Percentiles rank a stretch among this genome's conserved stretches.
Conservation (phyloP, 2,113 vertebrate genomes). For the Anthoscopus minutus region DNA sequence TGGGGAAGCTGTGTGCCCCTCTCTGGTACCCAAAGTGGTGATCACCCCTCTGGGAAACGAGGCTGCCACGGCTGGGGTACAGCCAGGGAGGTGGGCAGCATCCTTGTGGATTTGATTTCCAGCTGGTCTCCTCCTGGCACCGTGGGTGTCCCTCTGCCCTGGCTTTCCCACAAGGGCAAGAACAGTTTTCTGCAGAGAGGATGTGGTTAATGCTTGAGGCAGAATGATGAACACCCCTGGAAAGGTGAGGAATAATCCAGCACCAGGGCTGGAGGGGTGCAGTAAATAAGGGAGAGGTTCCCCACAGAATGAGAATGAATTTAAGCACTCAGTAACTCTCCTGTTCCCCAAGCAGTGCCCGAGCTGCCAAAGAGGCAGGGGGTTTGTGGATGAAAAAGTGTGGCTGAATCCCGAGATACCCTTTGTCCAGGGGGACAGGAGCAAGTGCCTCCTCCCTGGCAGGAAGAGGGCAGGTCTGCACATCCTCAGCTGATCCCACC, state of each 20-base stretch:
- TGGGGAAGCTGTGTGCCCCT: background rate
- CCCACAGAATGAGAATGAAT: background rate
- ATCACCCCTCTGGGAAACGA: accelerated
- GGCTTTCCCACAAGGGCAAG: background rate
- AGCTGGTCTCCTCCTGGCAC: background rate
- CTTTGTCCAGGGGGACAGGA: background rate
- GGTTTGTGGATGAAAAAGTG: background rate
- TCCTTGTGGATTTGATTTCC: accelerated
- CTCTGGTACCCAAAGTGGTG: background rate
- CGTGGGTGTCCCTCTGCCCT: accelerated
- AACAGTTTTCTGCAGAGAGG: background rate
- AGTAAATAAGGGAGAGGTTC: background rate
- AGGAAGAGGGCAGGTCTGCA: background rate
- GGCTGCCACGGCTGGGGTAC: background rate
- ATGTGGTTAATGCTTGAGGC: background rate
- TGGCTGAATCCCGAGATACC: background rate
- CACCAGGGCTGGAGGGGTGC: accelerated
- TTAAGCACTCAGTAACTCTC: background rate
- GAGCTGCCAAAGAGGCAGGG: background rate
- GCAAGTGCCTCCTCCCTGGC: background rate
- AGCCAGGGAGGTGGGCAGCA: background rate
- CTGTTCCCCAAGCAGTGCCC: background rate
- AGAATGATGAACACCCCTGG: background rate
- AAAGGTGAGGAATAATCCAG: background rate
- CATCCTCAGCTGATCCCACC: background rate